Base-by-base conservation (phyloP, 2,888 invertebrate genomes). In the Halictus quadricinctus region DNA sequence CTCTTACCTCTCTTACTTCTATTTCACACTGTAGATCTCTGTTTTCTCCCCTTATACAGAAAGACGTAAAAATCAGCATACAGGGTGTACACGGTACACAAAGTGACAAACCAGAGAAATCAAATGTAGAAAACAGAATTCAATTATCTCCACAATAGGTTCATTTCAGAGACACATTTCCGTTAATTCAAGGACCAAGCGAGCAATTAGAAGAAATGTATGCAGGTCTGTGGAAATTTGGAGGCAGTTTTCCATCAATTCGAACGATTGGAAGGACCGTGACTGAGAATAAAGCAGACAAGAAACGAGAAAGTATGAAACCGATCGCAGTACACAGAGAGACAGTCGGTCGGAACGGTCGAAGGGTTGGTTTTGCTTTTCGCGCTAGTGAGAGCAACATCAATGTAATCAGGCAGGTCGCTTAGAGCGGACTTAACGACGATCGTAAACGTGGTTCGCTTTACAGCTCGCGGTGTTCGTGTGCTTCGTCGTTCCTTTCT, bases 401-500 rank as follows among this genome's bases (percentile, higher is more conserved):
- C 93, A 93, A 92, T 93, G 93, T 93, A 93, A 93, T 93, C 92
- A 91, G 91, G 91, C 92, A 91, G 91, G 88, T 91, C 90, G 91
- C 92, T 91, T 90, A 90, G 91, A 92, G 91, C 91, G 88, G 90
- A 88, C 87, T 93, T 93, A 93, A 93, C 92, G 92, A 93, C 89
- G 87, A 90, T 92, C 93, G 91, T 93, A 93, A 93, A 93, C 89
- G 92, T 89, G 91, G 91, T 90, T 91, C 90, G 90, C 89, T 92
- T 93, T 93, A 92, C 91, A 92, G 88, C 91, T 88, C 87, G 88
- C 86, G 85, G 79, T 79, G 82, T 86, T 75, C 81, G 72, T 81
- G 72, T 18, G 72, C 79, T 72, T 46, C n/a, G n/a, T 12, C n/a
- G n/a, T 81, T 83, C 72, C 64, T 70, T 83, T 46, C 80, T 69